These are phyloP conservation scores for Galemys pyrenaicus DNA, from an alignment of 2,113 vertebrate genomes.

Conservation along the genomic window DNA sequence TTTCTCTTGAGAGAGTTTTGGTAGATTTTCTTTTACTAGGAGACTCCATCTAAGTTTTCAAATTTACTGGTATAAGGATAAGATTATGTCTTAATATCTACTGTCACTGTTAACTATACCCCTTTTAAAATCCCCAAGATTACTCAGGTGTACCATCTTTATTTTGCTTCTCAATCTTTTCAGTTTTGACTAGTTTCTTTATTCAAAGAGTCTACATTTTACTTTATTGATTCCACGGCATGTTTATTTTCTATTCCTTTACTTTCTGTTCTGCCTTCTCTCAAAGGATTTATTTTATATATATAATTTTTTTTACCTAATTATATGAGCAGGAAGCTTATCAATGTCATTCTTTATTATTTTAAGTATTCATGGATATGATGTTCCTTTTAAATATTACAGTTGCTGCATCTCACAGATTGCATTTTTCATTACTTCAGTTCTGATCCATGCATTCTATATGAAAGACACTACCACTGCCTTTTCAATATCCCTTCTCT, in stretches of 20 bases:
- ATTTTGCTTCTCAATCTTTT: neutral
- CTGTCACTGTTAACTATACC: neutral
- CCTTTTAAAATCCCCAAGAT: neutral
- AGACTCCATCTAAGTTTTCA: neutral
- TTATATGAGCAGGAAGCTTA: fast-evolving
- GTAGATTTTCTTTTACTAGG: neutral
- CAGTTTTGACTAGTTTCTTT: neutral
- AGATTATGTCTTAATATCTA: no score
- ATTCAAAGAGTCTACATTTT: neutral
- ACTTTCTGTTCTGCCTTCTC: neutral
- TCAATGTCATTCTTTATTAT: neutral
- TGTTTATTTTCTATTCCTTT: neutral
- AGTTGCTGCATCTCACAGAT: neutral
- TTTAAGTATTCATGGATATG: no score
- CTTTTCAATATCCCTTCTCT: neutral
- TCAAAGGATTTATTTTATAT: neutral
- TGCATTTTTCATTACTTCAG: neutral
- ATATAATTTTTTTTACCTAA: neutral
- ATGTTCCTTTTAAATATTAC: no score
- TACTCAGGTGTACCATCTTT: fast-evolving
- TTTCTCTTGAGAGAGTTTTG: neutral
- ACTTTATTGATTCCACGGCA: fast-evolving
- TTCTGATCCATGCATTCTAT: neutral
- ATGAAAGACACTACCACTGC: fast-evolving
- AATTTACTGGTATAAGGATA: neutral